Conservation (phyloP, 1,140 invertebrate species). For the Leptoteleia sp. region DNA sequence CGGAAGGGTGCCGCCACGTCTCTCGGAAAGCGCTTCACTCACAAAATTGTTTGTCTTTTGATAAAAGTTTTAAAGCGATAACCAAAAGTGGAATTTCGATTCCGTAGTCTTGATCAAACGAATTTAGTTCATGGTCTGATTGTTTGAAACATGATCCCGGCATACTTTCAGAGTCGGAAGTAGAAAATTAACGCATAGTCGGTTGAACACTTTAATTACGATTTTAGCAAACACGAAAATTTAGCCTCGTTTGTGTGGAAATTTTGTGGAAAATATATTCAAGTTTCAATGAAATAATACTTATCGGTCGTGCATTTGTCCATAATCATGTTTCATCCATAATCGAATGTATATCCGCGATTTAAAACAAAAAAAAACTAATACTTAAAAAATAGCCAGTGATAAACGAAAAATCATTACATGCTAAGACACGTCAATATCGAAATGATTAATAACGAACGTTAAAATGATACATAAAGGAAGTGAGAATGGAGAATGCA, state of each 20-base stretch:
- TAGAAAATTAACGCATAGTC: constrained; percentile 14
- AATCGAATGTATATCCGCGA: constrained; percentile 60
- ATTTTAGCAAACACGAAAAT: constrained; percentile 12
- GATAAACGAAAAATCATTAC: constrained; percentile 59
- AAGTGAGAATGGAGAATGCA: constrained; percentile 18
- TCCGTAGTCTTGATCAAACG: constrained; percentile 2
- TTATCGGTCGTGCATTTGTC: constrained; percentile 52
- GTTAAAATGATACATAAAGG: constrained; percentile 46
- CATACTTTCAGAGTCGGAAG: constrained; percentile 1
- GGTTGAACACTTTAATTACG: constrained; percentile 10
- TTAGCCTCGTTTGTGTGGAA: constrained; percentile 17
- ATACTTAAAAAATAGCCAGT: constrained; percentile 59
- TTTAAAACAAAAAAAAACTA: constrained; percentile 61
- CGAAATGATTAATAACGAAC: constrained; percentile 58
- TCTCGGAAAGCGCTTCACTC: constrained; percentile 10
- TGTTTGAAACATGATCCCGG: constrained; percentile 39
- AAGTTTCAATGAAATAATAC: constrained; percentile 34
- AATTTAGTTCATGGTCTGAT: constrained; percentile 28
- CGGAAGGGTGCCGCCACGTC: background rate
- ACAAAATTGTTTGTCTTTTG: constrained; percentile 13
- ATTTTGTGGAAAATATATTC: constrained; percentile 22
- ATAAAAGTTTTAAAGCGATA: constrained; percentile 9
- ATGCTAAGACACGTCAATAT: constrained; percentile 60
- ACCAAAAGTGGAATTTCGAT: constrained; percentile 11
- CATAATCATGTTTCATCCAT: constrained; percentile 64